Percentiles rank a stretch among this genome's conserved stretches.
Evolutionary conservation across 1,140 invertebrate genomes (phyloP).

Genomic region (Aphidius gifuensis): DNA sequence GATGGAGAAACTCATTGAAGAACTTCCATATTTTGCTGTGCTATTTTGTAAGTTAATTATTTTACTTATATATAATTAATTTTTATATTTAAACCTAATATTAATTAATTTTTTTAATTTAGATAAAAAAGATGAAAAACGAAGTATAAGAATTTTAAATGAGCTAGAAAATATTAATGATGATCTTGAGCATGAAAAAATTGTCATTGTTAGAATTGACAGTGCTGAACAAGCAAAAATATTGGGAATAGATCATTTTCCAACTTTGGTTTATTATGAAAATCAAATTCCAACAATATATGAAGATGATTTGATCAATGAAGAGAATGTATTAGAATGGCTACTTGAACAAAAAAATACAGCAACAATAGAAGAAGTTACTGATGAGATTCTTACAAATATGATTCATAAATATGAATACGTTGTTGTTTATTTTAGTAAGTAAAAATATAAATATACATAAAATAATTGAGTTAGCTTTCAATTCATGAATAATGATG

Average conservation of each 20-base stretch:
- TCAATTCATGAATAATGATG: neutral
- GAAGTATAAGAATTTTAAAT: constrained; percentile 82
- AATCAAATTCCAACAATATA: constrained; percentile 88
- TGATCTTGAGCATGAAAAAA: constrained; percentile 84
- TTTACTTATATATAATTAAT: constrained; percentile 21
- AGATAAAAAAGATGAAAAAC: constrained; percentile 89
- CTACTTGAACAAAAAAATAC: constrained; percentile 85
- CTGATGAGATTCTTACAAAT: constrained; percentile 84
- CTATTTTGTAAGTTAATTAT: constrained; percentile 72
- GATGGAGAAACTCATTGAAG: constrained; percentile 87
- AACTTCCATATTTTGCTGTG: constrained; percentile 74
- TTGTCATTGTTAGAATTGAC: constrained; percentile 85
- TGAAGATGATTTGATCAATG: constrained; percentile 87
- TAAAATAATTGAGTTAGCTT: neutral
- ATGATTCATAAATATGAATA: constrained; percentile 90
- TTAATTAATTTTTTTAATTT: constrained; percentile 12
- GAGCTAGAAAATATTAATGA: constrained; percentile 92
- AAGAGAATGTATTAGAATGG: constrained; percentile 89
- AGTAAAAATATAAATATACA: constrained; percentile 44
- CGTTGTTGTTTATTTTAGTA: constrained; percentile 90
- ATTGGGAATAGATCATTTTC: constrained; percentile 86
- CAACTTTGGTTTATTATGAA: constrained; percentile 86
- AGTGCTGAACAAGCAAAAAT: constrained; percentile 85
- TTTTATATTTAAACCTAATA: neutral
- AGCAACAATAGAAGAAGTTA: constrained; percentile 92